A percentile compares a stretch with the other conserved stretches of the same genome.
Evolutionary conservation across 2,113 vertebrate species (phyloP).

Genomic region (Synodontis membranacea): DNA sequence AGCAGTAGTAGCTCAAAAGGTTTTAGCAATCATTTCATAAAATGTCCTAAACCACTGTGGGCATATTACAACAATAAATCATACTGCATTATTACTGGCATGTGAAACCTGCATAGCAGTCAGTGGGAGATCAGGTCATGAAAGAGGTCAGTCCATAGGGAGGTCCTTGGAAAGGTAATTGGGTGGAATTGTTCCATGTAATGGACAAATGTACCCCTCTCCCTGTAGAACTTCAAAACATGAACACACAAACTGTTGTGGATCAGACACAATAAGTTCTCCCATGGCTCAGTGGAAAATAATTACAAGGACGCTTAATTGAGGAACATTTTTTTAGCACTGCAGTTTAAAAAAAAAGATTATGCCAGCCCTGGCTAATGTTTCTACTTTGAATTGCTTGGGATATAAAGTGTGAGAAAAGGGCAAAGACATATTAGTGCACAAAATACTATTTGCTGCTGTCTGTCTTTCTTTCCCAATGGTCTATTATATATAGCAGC

Average conservation of each 20-base stretch:
- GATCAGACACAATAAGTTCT: background rate
- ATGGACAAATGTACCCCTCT: background rate
- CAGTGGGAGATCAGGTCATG: constrained; percentile 8
- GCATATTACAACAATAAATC: constrained; percentile 14
- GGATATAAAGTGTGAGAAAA: background rate
- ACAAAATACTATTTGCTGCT: background rate
- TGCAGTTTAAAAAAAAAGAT: background rate
- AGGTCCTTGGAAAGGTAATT: background rate
- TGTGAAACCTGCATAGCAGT: background rate
- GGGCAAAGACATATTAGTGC: background rate
- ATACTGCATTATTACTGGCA: constrained; percentile 17
- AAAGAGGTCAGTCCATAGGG: constrained; percentile 2
- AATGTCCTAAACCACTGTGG: background rate
- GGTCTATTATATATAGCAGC: background rate
- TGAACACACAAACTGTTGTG: background rate
- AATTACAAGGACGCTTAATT: background rate
- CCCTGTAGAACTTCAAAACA: background rate
- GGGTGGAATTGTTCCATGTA: background rate
- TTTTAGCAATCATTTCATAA: background rate
- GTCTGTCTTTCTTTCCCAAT: background rate
- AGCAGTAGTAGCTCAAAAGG: background rate
- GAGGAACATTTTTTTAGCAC: background rate
- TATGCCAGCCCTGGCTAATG: background rate
- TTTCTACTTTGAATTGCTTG: background rate
- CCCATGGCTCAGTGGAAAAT: background rate